Percentiles rank a stretch among this genome's conserved stretches.
Conservation (phyloP, 37 sponge, comb jelly and placozoan species). For the Oscarella lobularis region DNA sequence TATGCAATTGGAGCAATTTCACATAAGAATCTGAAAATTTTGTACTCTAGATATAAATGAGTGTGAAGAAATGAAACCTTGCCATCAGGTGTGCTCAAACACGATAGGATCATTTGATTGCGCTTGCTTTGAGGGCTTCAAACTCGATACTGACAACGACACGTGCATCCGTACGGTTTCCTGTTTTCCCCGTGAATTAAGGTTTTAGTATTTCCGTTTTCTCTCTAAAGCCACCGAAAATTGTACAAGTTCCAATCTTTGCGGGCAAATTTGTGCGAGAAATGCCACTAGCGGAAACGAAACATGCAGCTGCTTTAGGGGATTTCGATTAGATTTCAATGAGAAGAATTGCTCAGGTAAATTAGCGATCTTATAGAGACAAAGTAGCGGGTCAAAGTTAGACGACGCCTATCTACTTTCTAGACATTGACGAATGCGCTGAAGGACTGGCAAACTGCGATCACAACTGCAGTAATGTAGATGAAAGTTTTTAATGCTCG, state of each 20-base stretch:
- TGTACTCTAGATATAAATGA: no score
- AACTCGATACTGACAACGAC: slow-evolving; percentile 7
- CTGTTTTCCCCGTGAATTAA: no score
- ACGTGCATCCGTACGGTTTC: slow-evolving; percentile 26
- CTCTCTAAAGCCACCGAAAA: no score
- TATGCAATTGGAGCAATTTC: no score
- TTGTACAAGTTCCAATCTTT: no score
- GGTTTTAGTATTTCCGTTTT: no score
- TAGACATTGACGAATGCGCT: slow-evolving; percentile 16
- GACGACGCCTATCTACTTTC: no score
- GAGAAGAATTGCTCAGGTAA: slow-evolving; percentile 8
- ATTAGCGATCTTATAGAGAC: no score
- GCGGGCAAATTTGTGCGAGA: slow-evolving; percentile 8
- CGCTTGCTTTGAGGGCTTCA: slow-evolving; percentile 18
- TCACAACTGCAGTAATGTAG: slow-evolving; percentile 5
- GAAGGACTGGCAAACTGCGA: slow-evolving; percentile 15
- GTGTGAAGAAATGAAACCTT: no score
- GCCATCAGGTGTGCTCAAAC: no score
- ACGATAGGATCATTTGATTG: slow-evolving; percentile 7
- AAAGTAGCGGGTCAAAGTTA: no score
- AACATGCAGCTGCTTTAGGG: slow-evolving; percentile 7
- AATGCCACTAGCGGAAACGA: slow-evolving; percentile 7
- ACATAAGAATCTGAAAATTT: no score
- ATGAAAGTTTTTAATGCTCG: slow-evolving; percentile 5
- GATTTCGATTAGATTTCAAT: slow-evolving; percentile 5